phyloP scores from a whole-genome alignment of 2,797 vertebrate genomes.

The Mus spretus region DNA sequence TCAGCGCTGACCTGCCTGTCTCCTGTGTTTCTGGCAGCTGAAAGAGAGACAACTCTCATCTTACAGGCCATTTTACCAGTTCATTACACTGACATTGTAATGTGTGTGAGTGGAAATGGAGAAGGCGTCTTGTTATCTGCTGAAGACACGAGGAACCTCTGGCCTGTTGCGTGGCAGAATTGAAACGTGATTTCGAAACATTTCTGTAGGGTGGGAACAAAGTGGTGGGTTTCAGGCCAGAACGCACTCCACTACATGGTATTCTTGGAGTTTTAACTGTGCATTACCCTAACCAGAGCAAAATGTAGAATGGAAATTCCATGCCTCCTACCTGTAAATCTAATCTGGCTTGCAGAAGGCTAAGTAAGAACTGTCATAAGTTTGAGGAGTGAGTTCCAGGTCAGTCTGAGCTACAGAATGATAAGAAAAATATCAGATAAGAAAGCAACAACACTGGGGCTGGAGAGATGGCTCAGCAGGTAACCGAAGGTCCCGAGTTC shows the following conservation, averaged over 20 bases:
- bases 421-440: neutral
- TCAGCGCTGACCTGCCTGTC: neutral
- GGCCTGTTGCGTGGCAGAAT: neutral
- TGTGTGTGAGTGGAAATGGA: neutral
- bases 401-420: neutral
- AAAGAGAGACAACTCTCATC: neutral
- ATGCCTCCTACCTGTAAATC: neutral
- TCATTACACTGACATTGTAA: neutral
- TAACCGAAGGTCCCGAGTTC: too few relatives aligned
- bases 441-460: neutral
- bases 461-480: too few relatives aligned
- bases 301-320: neutral
- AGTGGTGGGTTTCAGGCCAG: neutral
- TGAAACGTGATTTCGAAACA: constrained; percentile 35
- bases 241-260: constrained; percentile 10
- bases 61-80: neutral
- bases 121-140: neutral
- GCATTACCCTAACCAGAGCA: neutral
- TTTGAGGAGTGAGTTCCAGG: neutral
- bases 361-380: neutral
- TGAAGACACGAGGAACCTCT: constrained; percentile 43
- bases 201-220: neutral
- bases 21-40: neutral
- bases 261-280: constrained; percentile 28
- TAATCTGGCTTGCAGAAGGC: neutral